Base-by-base conservation (phyloP, 2,888 invertebrate genomes). In the Drosophila ezoana region DNA sequence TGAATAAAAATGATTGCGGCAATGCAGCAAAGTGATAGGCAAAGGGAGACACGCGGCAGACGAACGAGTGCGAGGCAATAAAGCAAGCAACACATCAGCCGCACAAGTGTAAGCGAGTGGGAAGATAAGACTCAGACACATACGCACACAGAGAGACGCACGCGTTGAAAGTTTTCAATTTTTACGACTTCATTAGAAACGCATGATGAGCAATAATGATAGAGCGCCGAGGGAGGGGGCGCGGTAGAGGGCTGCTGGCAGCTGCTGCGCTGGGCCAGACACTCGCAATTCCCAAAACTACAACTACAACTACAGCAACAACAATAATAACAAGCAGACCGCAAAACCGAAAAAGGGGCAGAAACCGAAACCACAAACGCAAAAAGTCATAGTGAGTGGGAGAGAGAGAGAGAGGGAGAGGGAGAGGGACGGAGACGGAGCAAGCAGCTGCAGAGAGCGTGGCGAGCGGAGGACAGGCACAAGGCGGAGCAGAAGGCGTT, bases 161-260 rank as follows among this genome's bases (percentile, higher is more conserved):
- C 69, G 85, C 78, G 66, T 75, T 73, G 70, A 89, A 84, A 84
- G 84, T 84, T 84, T 80, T 81, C 81, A 89, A 89, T 84, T 84
- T 83, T 80, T 81, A 89, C 81, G 84, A 87, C 87, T 89, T 87
- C 89, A 85, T 86, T 89, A 89, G 89, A 89, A 87, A 76, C 88
- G 88, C 86, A 72, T 85, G 89, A 86, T 86, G 89, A 85, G 77
- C 88, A 79, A 81, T 79, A 87, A 86, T 79, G 89, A 87, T 87
- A 81, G 28, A 18, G 28, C 8, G 5, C 3, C 41, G 52, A 1
- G 33, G 23, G 10, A 6, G 5, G 20, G 8, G 13, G 33, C n/a
- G 40, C 44, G 51, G 38, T 38, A 65, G n/a, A 16, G 43, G 54
- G 58, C 53, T 60, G 52, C 33, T 38, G 54, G 43, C 81, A 81